These are phyloP conservation scores for pig (Sus scrofa) DNA, from an alignment of 2,113 vertebrate genomes.

Conservation along the genomic window DNA sequence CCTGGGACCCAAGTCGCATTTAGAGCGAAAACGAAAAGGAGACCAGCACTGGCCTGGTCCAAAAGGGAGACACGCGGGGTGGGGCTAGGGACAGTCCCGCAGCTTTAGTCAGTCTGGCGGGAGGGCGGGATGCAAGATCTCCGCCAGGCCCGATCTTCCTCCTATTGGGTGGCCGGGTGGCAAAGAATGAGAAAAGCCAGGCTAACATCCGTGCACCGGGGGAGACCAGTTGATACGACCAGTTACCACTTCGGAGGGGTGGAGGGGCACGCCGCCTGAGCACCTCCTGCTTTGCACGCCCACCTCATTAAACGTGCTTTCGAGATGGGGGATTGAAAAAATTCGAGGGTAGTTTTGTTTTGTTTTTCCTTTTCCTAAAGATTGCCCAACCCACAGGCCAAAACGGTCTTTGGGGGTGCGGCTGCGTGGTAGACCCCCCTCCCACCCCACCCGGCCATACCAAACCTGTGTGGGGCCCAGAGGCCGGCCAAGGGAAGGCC, in stretches of 20 bases:
- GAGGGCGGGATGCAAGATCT: not conserved
- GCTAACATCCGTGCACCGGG: not conserved
- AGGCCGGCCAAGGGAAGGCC: not conserved
- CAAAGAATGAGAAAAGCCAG: not conserved
- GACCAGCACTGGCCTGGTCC: not conserved
- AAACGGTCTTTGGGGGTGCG: not conserved
- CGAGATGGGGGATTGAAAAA: not conserved
- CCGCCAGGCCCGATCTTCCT: not conserved
- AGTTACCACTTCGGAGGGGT: not conserved
- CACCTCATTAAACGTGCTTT: not conserved
- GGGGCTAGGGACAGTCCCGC: not conserved
- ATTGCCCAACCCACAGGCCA: not conserved
- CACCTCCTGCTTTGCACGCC: not conserved
- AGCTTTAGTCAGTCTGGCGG: not conserved
- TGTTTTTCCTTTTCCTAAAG: not conserved
- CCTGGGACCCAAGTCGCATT: not conserved
- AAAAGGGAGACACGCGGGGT: not conserved
- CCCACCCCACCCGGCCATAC: too few relatives aligned
- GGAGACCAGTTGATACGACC: not conserved
- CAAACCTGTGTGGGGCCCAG: not conserved
- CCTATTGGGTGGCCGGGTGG: not conserved
- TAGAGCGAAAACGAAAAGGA: conserved; percentile 73
- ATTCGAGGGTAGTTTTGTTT: not conserved
- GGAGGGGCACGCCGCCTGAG: not conserved
- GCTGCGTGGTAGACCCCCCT: not conserved